Base-by-base conservation (phyloP, 2,888 invertebrate species). In the Eupithecia tripunctaria region DNA sequence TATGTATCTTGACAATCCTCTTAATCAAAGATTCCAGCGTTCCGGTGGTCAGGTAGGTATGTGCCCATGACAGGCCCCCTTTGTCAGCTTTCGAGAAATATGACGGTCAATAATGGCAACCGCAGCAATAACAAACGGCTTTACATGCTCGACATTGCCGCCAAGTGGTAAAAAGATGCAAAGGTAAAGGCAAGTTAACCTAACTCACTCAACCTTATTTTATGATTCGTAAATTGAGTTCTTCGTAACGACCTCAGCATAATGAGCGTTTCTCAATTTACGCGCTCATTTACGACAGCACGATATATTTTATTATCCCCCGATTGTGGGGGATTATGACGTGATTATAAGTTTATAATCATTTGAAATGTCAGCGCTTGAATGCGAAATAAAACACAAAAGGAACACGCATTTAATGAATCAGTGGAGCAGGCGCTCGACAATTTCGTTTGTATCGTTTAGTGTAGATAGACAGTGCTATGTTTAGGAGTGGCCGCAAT, bases 401-500 rank as follows among this genome's bases (percentile, higher is more conserved):
- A 83, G 78, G 68, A 74, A 71, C 72, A 70, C 71, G 75, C 43
- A 77, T 68, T 70, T 76, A 77, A 78, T 78, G 77, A 78, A 76
- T 78, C 77, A 72, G 73, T 73, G 67, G 47, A 72, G 71, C 68
- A 67, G 76, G 74, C 73, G 79, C 83, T 84, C 82, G 82, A 32
- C 76, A 82, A 87, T 91, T 89, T 88, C 85, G 86, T 90, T 85
- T 82, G 86, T 86, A 87, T 86, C 84, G 82, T 83, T 86, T 85
- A 86, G 86, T 86, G 89, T 89, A 88, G 90, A 89, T 88, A 87
- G 86, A 83, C 82, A 81, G 85, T 82, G 87, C 86, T 90, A 89
- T 92, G 91, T 92, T 90, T 92, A 91, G 89, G 85, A 90, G 91
- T 88, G 88, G 87, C 83, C 84, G n/a, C 86, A 84, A 83, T 1